Conservation (phyloP, 2,888 invertebrate genomes). For the Micoletzkya japonica region DNA sequence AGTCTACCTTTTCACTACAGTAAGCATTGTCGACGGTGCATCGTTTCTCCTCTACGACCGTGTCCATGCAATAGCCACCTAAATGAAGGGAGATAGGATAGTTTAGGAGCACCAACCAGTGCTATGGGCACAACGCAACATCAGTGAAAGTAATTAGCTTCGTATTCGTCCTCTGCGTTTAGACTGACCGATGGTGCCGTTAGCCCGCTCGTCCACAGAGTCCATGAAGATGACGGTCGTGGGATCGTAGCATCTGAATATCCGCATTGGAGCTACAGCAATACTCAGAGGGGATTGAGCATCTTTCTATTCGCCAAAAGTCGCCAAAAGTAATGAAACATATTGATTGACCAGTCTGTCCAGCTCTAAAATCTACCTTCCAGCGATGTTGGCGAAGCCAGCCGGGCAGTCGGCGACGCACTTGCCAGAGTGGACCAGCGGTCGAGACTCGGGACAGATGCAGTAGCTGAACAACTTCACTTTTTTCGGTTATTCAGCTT, state of each 20-base stretch:
- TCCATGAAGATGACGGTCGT: constrained; percentile 64
- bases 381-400: constrained; percentile 62
- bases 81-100: not conserved
- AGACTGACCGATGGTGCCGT: constrained; percentile 56
- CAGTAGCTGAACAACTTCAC: constrained; percentile 54
- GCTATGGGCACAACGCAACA: not conserved
- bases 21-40: constrained; percentile 57
- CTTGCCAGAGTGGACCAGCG: constrained; percentile 56
- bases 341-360: not conserved
- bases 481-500: not conserved
- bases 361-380: constrained; percentile 36
- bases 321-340: not conserved
- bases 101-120: not conserved
- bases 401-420: constrained; percentile 59
- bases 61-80: constrained; percentile 57
- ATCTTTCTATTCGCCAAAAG: not conserved
- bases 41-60: constrained; percentile 58
- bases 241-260: constrained; percentile 58
- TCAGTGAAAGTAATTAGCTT: not conserved
- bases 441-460: constrained; percentile 52
- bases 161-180: not conserved
- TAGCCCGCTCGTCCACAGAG: constrained; percentile 61
- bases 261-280: not conserved
- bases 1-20: constrained; percentile 57
- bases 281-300: not conserved